Conservation (phyloP, 2,113 vertebrate species). For the Atractosteus spatula region DNA sequence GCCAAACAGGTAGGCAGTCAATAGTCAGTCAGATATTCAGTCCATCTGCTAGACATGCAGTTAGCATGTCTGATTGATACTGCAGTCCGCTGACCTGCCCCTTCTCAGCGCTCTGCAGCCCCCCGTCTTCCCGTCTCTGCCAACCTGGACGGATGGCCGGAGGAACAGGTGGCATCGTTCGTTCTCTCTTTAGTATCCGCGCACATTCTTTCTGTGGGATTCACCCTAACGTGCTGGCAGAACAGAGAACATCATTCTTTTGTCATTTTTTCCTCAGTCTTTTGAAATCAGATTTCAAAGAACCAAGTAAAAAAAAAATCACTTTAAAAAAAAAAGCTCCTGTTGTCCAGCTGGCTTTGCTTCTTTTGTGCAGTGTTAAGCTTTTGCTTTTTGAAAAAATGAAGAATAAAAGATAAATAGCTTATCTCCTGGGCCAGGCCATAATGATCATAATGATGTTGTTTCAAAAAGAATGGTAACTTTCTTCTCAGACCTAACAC, state of each 20-base stretch:
- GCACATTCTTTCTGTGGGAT: too few relatives aligned
- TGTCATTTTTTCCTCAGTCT: too few relatives aligned
- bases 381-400: conserved; percentile 5
- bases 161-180: too few relatives aligned
- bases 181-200: too few relatives aligned
- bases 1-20: conserved; percentile 37
- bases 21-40: conserved; percentile 53
- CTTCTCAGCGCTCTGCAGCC: neutral
- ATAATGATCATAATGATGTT: conserved; percentile 4
- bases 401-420: conserved; percentile 11
- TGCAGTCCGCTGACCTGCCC: neutral
- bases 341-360: neutral
- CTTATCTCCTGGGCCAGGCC: neutral
- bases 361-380: conserved; percentile 1
- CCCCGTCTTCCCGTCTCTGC: neutral
- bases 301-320: neutral
- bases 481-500: neutral
- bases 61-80: conserved; percentile 1
- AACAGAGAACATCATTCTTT: too few relatives aligned
- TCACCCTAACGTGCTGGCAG: too few relatives aligned
- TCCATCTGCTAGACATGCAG: conserved; percentile 38
- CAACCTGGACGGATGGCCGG: too few relatives aligned
- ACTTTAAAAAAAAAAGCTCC: conserved; percentile 5
- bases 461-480: conserved; percentile 11
- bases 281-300: too few relatives aligned